Conservation (phyloP, 1,140 invertebrate species). For the Drosophila busckii region DNA sequence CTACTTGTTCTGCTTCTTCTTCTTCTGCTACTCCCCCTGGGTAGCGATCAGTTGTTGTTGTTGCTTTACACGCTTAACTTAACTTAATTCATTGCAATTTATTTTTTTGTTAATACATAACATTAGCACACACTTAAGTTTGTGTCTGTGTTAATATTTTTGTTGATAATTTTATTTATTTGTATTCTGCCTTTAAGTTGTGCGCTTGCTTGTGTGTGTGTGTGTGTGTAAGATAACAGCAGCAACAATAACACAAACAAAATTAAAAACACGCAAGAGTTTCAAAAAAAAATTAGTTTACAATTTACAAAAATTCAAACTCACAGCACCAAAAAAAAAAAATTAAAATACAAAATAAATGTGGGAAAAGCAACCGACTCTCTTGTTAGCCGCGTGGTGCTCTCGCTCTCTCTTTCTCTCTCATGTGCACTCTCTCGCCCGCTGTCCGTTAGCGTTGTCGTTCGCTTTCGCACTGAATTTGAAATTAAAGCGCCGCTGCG, state of each 20-base stretch:
- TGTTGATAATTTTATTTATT: constrained; percentile 33
- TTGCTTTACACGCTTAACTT: constrained; percentile 11
- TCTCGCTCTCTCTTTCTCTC: constrained; percentile 10
- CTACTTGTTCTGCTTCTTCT: background rate
- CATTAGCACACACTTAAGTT: background rate
- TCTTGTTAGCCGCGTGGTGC: constrained; percentile 11
- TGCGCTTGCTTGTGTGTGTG: constrained; percentile 2
- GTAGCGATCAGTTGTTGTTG: no score
- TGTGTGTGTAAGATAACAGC: constrained; percentile 10
- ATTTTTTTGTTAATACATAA: constrained; percentile 28
- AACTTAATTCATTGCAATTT: constrained; percentile 16
- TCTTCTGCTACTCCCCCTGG: background rate
- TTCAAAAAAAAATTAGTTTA: background rate
- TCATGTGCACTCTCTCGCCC: constrained; percentile 6
- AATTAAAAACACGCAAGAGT: background rate
- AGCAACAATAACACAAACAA: constrained; percentile 12
- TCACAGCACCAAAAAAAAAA: constrained; percentile 2
- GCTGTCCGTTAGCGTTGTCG: constrained; percentile 35
- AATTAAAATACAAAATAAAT: constrained; percentile 13
- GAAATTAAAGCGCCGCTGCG: constrained; percentile 40
- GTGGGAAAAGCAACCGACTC: constrained; percentile 23
- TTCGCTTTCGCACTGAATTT: constrained; percentile 55
- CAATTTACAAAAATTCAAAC: constrained; percentile 23
- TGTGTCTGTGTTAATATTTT: constrained; percentile 13
- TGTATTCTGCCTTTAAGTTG: background rate